A percentile compares a stretch with the other conserved stretches of the same genome.
phyloP scores from a whole-genome alignment of 2,797 vertebrate species.

The Spatula versicolor region DNA sequence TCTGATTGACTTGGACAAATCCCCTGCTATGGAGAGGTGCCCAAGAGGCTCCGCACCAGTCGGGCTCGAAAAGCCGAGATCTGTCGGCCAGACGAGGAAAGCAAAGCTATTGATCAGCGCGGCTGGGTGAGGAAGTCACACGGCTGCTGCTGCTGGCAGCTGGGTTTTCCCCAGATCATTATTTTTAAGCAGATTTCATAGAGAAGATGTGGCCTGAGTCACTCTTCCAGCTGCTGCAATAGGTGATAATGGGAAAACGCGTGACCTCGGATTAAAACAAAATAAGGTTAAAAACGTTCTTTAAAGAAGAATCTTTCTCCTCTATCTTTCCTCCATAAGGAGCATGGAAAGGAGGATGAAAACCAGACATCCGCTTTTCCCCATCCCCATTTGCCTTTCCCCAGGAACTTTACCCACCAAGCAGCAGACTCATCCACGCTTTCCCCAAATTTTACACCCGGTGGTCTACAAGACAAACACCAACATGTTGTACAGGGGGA shows the following conservation, averaged over 20 bases:
- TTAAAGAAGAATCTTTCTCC: not conserved
- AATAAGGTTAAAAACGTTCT: not conserved
- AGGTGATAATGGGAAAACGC: not conserved
- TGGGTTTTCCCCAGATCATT: not conserved
- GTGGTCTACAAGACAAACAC: fast-evolving
- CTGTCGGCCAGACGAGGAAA: fast-evolving
- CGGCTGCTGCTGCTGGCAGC: not conserved
- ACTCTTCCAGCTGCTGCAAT: not conserved
- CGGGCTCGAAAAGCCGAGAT: not conserved
- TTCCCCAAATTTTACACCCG: not conserved
- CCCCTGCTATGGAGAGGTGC: not conserved
- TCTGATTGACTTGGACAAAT: not conserved
- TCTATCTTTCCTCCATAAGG: not conserved
- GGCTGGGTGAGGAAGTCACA: not conserved
- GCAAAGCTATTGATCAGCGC: not conserved
- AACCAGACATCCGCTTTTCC: not conserved
- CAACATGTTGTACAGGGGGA: not conserved
- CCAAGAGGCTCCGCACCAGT: not conserved
- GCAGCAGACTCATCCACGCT: not conserved
- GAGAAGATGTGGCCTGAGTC: not conserved
- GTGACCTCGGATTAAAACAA: not conserved
- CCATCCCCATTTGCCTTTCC: not conserved
- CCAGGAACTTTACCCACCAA: not conserved
- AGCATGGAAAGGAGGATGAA: not conserved
- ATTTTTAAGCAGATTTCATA: not conserved